Percentiles rank a stretch among this genome's conserved stretches.
Evolutionary conservation across 2,888 invertebrate species (phyloP).

Genomic region (Erebia aethiops): DNA sequence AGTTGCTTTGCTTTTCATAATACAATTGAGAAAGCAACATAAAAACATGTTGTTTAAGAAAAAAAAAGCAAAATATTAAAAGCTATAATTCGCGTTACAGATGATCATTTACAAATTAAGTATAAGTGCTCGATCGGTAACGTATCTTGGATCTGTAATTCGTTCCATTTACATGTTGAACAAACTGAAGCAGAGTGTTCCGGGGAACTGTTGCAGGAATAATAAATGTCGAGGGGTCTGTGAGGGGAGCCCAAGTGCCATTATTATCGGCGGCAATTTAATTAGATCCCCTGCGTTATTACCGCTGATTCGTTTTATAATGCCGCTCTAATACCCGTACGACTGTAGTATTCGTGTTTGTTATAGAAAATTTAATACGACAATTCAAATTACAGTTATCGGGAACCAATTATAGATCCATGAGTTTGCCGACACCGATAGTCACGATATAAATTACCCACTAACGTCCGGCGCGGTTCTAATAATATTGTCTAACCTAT

Average conservation of each 20-base stretch:
- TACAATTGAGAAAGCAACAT: not conserved
- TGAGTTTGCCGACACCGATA: conserved; percentile 37
- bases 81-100: conserved; percentile 10
- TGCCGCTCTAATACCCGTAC: conserved; percentile 68
- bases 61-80: not conserved
- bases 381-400: conserved; percentile 57
- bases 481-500: conserved; percentile 44
- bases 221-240: conserved; percentile 79
- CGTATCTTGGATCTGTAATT: conserved; percentile 40
- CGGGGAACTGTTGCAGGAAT: conserved; percentile 67
- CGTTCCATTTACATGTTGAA: conserved; percentile 45
- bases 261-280: conserved; percentile 82
- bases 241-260: conserved; percentile 72
- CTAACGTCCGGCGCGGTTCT: conserved; percentile 41
- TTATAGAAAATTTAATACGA: conserved; percentile 52
- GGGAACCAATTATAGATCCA: conserved; percentile 50
- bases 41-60: not conserved
- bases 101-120: conserved; percentile 27
- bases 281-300: conserved; percentile 81
- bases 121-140: conserved; percentile 30
- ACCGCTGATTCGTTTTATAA: conserved; percentile 80
- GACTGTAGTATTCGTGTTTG: conserved; percentile 52
- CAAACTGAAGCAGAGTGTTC: conserved; percentile 48
- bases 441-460: conserved; percentile 46
- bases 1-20: conserved; percentile 4